These are phyloP conservation scores for Xenus cinereus DNA, from an alignment of 2,113 vertebrate genomes.

Conservation along the genomic window DNA sequence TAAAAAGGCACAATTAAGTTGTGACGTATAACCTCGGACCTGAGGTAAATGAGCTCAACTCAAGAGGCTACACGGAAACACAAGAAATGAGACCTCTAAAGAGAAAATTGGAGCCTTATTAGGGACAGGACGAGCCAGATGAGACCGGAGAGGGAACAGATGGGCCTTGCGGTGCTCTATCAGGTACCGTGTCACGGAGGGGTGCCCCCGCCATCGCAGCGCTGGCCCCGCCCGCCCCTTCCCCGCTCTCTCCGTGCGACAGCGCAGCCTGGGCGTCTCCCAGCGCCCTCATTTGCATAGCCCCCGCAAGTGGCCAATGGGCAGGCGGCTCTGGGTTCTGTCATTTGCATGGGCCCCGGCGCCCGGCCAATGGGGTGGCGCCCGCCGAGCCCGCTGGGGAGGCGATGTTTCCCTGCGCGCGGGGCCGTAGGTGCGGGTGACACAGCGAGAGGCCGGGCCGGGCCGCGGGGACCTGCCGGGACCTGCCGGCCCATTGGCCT, in stretches of 20 bases:
- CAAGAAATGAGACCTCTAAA: background rate
- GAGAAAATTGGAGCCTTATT: background rate
- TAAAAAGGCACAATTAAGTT: background rate
- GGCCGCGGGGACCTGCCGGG: background rate
- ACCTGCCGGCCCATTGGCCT: background rate
- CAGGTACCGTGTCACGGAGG: rapidly evolving
- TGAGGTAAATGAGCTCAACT: background rate
- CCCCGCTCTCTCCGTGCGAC: slow-evolving; percentile 26
- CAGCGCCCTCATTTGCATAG: background rate
- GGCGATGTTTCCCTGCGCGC: slow-evolving; percentile 18
- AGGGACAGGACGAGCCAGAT: rapidly evolving
- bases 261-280: slow-evolving; percentile 30
- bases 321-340: rapidly evolving
- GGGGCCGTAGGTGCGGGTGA: slow-evolving; percentile 5
- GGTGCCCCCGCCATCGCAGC: background rate
- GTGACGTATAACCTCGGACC: rapidly evolving
- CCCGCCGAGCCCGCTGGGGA: background rate
- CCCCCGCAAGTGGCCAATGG: background rate
- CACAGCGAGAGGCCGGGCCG: slow-evolving; percentile 21
- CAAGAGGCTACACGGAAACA: background rate
- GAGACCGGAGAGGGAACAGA: too few species aligned
- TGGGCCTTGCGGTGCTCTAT: rapidly evolving
- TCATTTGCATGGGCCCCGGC: slow-evolving; percentile 60
- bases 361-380: slow-evolving; percentile 64
- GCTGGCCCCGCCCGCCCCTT: background rate